A percentile compares a stretch with the other conserved stretches of the same genome.
phyloP scores from a whole-genome alignment of 2,888 invertebrate species.

The Gnatocerus cornutus region DNA sequence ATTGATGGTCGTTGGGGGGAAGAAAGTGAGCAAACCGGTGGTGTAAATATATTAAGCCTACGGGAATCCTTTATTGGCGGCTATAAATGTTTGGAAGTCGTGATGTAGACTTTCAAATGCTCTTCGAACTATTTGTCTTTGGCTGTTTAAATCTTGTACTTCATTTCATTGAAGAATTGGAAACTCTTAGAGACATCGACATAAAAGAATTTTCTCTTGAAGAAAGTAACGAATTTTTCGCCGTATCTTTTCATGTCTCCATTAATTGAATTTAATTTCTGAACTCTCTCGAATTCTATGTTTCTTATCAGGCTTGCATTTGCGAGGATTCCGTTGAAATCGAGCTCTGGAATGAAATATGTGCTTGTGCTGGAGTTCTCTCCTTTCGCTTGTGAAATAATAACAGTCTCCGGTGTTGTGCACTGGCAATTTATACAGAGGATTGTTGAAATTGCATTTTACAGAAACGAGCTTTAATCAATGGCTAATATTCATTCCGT shows the following conservation, averaged over 20 bases:
- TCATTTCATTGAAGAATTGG: constrained; percentile 49
- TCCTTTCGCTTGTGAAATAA: constrained; percentile 34
- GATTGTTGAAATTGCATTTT: constrained; percentile 28
- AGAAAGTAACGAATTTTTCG: background rate
- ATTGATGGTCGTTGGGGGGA: constrained; percentile 34
- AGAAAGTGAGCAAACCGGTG: constrained; percentile 30
- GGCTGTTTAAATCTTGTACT: constrained; percentile 49
- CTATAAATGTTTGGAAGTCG: constrained; percentile 47
- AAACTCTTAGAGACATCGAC: constrained; percentile 44
- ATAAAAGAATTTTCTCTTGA: constrained; percentile 1
- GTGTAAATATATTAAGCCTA: constrained; percentile 44
- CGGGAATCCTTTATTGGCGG: constrained; percentile 47
- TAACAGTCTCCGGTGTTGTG: constrained; percentile 26
- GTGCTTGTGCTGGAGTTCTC: constrained; percentile 17
- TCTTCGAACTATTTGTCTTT: constrained; percentile 48
- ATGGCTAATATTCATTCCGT: constrained; percentile 21
- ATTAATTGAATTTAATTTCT: constrained; percentile 41
- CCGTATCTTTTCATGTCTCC: constrained; percentile 4
- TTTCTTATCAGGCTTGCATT: constrained; percentile 34
- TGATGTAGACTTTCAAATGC: constrained; percentile 49
- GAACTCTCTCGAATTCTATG: constrained; percentile 14
- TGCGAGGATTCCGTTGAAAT: constrained; percentile 43
- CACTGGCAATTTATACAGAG: constrained; percentile 35
- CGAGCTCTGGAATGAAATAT: constrained; percentile 39
- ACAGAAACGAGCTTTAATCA: constrained; percentile 32